Base-by-base conservation (phyloP, 2,888 invertebrate genomes). In the Nymphalis c-album region DNA sequence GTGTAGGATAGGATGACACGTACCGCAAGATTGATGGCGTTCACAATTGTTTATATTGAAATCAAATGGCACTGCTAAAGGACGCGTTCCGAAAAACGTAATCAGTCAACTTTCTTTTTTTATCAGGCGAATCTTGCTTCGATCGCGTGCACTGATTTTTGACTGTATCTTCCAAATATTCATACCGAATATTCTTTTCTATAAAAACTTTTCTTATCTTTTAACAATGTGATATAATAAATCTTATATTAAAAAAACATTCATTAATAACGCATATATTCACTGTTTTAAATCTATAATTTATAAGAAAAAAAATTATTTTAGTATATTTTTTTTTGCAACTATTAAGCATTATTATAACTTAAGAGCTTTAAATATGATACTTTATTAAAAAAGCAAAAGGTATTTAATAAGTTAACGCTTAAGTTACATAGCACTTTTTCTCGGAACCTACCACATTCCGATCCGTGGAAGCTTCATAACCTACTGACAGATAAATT, bases 11-110 rank as follows among this genome's bases (percentile, higher is more conserved):
- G 31, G 16, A 60, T 26, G 53, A 60, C 66, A 55, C 26, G 62
- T 64, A 35, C 51, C 22, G 22, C 7, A 51, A 68, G 68, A 69
- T 69, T 60, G 62, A 65, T 64, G 31, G 53, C 53, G 55, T 60
- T 57, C 22, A 45, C 53, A 61, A 57, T 70, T 70, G 64, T 68
- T 70, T 67, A 62, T 64, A 67, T 59, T 65, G 60, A 64, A 62
- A 60, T 55, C 53, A 57, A 61, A 50, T 45, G 60, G 46, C 60
- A 59, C 26, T 48, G 26, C 16, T 53, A 46, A 60, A 55, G 47
- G 48, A 45, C 47, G 69, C 59, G 63, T 40, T 59, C 65, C 57
- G 40, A 61, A 63, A 70, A 63, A 64, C 51, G 51, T 64, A 64
- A 58, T 53, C 48, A 40, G 62, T 26, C 13, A 55, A 55, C 64